Evolutionary conservation across 2,797 vertebrate genomes (phyloP).

Genomic region (Erpetoichthys calabaricus): DNA sequence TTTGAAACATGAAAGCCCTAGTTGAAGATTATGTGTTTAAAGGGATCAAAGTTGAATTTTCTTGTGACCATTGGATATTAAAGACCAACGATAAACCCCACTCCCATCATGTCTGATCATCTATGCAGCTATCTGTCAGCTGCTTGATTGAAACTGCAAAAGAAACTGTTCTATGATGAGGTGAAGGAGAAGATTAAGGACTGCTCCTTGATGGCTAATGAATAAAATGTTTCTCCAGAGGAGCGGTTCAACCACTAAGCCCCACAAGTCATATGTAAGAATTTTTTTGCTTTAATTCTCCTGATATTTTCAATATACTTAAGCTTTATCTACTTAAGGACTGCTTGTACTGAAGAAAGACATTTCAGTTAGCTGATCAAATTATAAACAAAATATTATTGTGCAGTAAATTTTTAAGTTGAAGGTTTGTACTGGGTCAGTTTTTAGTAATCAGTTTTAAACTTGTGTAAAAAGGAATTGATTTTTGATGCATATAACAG

Average conservation of each 20-base stretch:
- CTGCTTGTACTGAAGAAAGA: too few species aligned
- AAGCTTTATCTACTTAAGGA: too few species aligned
- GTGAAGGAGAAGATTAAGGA: constrained; percentile 19
- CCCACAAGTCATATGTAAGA: background rate
- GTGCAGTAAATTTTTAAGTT: too few species aligned
- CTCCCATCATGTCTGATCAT: constrained; percentile 45
- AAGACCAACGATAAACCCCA: constrained; percentile 38
- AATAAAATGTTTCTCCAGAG: constrained; percentile 5
- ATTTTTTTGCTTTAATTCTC: too few species aligned
- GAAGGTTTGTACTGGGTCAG: too few species aligned
- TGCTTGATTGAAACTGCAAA: constrained; percentile 30
- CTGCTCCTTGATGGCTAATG: background rate
- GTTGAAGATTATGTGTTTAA: constrained; percentile 12
- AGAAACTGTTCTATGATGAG: constrained; percentile 30
- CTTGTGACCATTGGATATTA: constrained; percentile 37
- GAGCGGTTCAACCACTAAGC: background rate
- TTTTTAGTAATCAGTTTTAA: too few species aligned
- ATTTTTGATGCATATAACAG: too few species aligned
- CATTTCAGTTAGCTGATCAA: too few species aligned
- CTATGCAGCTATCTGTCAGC: constrained; percentile 29
- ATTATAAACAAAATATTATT: too few species aligned
- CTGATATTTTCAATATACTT: too few species aligned
- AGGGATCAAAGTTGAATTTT: constrained; percentile 55
- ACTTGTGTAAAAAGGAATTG: too few species aligned
- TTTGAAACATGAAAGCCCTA: background rate